Conservation (phyloP, 2,888 invertebrate species). For the Pollenia angustigena region DNA sequence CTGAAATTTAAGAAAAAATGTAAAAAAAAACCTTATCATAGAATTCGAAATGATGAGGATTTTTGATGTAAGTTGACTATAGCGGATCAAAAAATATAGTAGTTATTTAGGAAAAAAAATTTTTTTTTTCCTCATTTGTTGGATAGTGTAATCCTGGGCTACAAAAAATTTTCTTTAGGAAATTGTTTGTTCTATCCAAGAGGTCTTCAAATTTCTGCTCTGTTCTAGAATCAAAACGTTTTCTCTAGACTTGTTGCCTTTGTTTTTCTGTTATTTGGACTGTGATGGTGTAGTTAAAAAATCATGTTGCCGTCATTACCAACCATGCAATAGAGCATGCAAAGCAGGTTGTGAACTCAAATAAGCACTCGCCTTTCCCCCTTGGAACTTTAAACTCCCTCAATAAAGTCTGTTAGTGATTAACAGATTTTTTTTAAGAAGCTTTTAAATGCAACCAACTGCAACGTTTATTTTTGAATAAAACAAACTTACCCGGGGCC, state of each 20-base stretch:
- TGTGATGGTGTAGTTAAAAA: conserved; percentile 20
- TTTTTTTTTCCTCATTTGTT: no score
- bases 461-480: conserved; percentile 20
- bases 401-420: conserved; percentile 1
- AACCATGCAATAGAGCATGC: conserved; percentile 51
- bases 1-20: no score
- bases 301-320: conserved; percentile 36
- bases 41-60: no score
- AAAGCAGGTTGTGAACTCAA: conserved; percentile 66
- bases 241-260: neutral
- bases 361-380: conserved; percentile 2
- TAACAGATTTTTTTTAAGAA: conserved; percentile 27
- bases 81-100: no score
- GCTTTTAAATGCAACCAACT: conserved; percentile 59
- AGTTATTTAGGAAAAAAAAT: no score
- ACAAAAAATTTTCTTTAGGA: no score
- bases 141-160: no score
- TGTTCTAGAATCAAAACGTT: neutral
- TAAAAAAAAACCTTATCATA: no score
- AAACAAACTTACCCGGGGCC: conserved; percentile 52
- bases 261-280: neutral
- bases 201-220: no score
- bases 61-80: no score
- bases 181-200: no score
- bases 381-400: neutral